Evolutionary conservation across 1,140 invertebrate genomes (phyloP), one percentile per base, ranked within the genome.

Genomic region (Euwallacea fornicatus): DNA sequence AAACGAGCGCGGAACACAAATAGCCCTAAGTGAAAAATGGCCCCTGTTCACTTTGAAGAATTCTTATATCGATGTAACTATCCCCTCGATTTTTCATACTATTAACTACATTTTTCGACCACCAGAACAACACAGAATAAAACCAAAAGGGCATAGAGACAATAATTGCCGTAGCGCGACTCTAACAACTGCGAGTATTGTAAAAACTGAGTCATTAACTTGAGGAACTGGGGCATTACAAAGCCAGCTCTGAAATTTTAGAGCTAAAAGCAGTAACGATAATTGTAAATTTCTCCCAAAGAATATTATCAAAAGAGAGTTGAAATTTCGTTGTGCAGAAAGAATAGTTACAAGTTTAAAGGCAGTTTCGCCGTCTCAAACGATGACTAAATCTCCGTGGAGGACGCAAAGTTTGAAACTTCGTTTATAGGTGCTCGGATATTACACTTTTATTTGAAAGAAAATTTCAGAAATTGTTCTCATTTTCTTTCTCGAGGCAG

Each of bases 1-100:
- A 50, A 11, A 61, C 67, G 46, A 65, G 42, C 33, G 44, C 16
- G 42, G 76, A 76, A 76, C 75, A 76, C 71, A 74, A 76, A 76
- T 66, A 55, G 56, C 21, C 53, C 41, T 53, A n/a, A 13, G 11
- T 63, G 61, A 63, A 63, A 63, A 63, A 63, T 63, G 10, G 11
- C 42, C 16, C 41, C 61, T 11, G 47, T 63, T 63, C 47, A 13
- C 7, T 41, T 46, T 41, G 63, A 54, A 65, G 54, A 47, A 42
- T 44, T 7, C n/a, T 10, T 0, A 61, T 61, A 43, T 61, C 43
- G 42, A 21, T 43, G 7, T 43, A 61, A 61, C 42, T 61, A 41
- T 43, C 43, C 11, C 3, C 42, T 61, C 15, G 16, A 61, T 42
- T 61, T 61, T 61, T 42, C 16, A n/a, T 56, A 11, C 21, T 56